Conservation (phyloP, 2,888 invertebrate species). For the Autographa pulchrina region DNA sequence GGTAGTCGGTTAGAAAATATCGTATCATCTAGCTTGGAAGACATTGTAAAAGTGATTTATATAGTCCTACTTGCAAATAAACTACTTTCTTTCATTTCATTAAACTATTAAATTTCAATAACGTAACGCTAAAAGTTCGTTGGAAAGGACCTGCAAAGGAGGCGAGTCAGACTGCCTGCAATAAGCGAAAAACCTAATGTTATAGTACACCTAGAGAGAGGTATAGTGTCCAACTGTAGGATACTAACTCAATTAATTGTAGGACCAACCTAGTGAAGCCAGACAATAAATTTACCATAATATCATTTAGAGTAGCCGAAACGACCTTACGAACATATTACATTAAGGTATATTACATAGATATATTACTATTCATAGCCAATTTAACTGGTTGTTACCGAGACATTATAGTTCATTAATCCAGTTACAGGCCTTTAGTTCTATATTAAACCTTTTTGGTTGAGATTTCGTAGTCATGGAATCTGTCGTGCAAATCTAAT, state of each 20-base stretch:
- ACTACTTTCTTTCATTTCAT: too few relatives aligned
- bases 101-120: too few relatives aligned
- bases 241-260: background rate
- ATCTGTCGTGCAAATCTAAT: background rate
- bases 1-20: too few relatives aligned
- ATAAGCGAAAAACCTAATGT: too few relatives aligned
- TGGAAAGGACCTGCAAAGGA: too few relatives aligned
- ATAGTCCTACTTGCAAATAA: too few relatives aligned
- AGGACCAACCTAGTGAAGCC: background rate
- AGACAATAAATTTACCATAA: slow-evolving; percentile 1
- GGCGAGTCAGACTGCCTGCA: too few relatives aligned
- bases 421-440: background rate
- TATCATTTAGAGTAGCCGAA: background rate
- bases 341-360: too few relatives aligned
- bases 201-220: background rate
- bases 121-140: too few relatives aligned
- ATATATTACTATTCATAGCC: slow-evolving; percentile 1
- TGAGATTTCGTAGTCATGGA: background rate
- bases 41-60: too few relatives aligned
- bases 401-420: background rate
- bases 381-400: background rate
- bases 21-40: too few relatives aligned
- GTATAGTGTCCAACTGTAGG: background rate
- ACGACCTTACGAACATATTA: background rate
- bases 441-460: background rate